phyloP scores from a whole-genome alignment of 2,113 vertebrate genomes.

The Gymnocephalus cernua region DNA sequence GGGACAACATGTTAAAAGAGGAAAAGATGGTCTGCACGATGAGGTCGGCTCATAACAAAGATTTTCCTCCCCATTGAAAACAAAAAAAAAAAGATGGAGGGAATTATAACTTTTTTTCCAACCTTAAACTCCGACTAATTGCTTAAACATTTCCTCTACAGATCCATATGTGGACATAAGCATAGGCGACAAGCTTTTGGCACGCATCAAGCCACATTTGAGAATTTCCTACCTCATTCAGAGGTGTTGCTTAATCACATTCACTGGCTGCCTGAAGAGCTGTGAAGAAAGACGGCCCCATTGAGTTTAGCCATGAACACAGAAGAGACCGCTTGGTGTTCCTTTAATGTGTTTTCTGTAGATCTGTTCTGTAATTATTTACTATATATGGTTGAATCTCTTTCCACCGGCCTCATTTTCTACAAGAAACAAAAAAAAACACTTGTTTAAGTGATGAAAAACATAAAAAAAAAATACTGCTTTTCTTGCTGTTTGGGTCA shows the following conservation, averaged over 20 bases:
- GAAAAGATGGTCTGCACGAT: constrained; percentile 57
- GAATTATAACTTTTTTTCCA: constrained; percentile 60
- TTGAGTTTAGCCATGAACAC: constrained; percentile 5
- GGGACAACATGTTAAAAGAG: constrained; percentile 26
- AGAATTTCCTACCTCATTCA: constrained; percentile 59
- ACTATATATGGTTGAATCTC: not conserved
- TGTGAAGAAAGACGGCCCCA: constrained; percentile 13
- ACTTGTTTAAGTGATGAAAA: not conserved
- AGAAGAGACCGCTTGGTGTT: not conserved
- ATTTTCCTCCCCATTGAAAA: constrained; percentile 66
- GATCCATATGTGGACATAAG: constrained; percentile 42
- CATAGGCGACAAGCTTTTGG: constrained; percentile 52
- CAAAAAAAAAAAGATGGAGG: constrained; percentile 26
- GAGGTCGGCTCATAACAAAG: constrained; percentile 60
- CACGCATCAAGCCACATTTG: not conserved
- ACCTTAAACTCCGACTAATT: constrained; percentile 64
- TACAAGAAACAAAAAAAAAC: not conserved
- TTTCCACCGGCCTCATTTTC: not conserved
- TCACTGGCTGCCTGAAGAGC: constrained; percentile 27
- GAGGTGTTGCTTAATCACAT: constrained; percentile 60
- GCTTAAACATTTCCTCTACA: constrained; percentile 69
- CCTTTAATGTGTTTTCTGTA: not conserved
- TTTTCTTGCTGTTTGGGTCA: not conserved
- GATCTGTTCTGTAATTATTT: not conserved
- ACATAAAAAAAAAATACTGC: not conserved